phyloP scores from a whole-genome alignment of 2,888 invertebrate genomes.

The Gortyna flavago region DNA sequence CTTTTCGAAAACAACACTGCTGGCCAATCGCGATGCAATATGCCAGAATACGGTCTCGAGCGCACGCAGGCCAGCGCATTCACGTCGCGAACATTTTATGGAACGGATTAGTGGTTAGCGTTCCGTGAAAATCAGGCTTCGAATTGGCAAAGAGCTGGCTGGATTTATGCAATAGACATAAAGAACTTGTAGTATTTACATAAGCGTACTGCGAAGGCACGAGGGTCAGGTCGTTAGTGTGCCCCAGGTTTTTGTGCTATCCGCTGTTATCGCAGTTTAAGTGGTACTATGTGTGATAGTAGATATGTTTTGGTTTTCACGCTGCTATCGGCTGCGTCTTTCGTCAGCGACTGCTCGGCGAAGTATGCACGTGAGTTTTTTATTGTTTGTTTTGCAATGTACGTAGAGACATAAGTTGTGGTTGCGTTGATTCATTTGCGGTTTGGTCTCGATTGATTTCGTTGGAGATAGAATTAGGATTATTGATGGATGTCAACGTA shows the following conservation, averaged over 20 bases:
- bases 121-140: constrained; percentile 86
- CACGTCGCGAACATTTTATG: constrained; percentile 75
- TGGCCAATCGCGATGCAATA: constrained; percentile 68
- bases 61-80: constrained; percentile 69
- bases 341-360: constrained; percentile 76
- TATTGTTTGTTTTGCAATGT: constrained; percentile 48
- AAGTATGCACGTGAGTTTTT: constrained; percentile 84
- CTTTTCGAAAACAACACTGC: constrained; percentile 59
- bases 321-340: constrained; percentile 73
- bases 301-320: constrained; percentile 79
- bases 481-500: not conserved
- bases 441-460: constrained; percentile 12
- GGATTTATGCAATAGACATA: constrained; percentile 87
- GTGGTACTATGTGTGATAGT: constrained; percentile 80
- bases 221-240: constrained; percentile 81
- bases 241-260: constrained; percentile 68
- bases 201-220: constrained; percentile 76
- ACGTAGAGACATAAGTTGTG: constrained; percentile 22
- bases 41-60: constrained; percentile 72
- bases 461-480: not conserved
- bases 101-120: constrained; percentile 82
- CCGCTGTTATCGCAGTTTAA: constrained; percentile 62
- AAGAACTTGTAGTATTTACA: constrained; percentile 86
- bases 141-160: constrained; percentile 83
- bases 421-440: constrained; percentile 25